phyloP scores from a whole-genome alignment of 2,888 invertebrate genomes.

The Noctua janthina region DNA sequence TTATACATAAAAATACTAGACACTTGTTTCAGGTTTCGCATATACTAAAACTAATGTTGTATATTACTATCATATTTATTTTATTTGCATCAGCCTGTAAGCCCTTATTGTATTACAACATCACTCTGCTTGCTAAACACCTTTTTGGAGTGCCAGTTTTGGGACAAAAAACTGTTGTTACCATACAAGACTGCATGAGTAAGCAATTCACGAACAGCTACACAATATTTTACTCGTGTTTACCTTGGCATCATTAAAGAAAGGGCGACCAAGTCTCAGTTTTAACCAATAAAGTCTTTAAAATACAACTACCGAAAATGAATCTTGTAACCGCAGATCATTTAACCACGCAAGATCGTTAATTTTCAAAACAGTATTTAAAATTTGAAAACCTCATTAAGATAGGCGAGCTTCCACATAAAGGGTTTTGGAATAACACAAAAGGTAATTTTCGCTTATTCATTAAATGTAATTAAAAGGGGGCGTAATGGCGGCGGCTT shows the following conservation, averaged over 20 bases:
- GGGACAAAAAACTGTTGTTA: neutral
- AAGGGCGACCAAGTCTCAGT: constrained; percentile 6
- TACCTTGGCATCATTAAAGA: neutral
- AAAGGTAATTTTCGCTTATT: constrained; percentile 90
- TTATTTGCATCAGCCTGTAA: neutral
- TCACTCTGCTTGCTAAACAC: neutral
- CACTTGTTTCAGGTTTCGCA: no score
- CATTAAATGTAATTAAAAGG: constrained; percentile 89
- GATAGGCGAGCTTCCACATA: constrained; percentile 82
- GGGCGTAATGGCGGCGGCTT: constrained; percentile 81
- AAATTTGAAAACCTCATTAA: constrained; percentile 89
- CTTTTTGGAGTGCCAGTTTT: neutral
- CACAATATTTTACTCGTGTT: neutral
- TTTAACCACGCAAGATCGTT: constrained; percentile 74
- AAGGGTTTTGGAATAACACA: constrained; percentile 85
- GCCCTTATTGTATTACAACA: neutral
- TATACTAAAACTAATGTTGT: no score
- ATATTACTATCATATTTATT: no score
- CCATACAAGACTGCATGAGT: neutral
- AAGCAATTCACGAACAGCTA: neutral
- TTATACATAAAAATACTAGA: no score
- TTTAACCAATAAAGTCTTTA: constrained; percentile 13
- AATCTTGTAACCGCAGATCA: constrained; percentile 44
- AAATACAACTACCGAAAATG: constrained; percentile 17
- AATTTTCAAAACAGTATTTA: constrained; percentile 87